These are phyloP conservation scores for Trichogramma evanescens DNA, from an alignment of 2,888 invertebrate genomes.

Conservation along the genomic window DNA sequence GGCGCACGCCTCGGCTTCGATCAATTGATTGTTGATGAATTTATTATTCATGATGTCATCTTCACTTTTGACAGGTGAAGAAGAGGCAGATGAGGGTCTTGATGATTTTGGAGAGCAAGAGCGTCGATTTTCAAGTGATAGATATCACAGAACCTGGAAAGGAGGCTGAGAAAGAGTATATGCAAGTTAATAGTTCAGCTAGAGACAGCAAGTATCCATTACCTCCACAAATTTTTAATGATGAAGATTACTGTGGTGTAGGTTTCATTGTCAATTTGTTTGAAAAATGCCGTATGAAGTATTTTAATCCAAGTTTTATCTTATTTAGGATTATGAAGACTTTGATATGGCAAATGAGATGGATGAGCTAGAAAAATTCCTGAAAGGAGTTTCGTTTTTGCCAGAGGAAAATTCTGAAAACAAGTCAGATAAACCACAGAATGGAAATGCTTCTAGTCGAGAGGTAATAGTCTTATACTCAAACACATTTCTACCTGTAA, in stretches of 20 bases:
- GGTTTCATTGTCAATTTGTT: constrained; percentile 25
- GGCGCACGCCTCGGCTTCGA: too few species aligned
- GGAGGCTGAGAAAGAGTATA: constrained; percentile 81
- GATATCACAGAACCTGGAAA: constrained; percentile 93
- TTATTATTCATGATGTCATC: too few species aligned
- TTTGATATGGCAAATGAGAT: constrained; percentile 88
- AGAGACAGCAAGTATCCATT: constrained; percentile 72
- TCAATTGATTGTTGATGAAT: too few species aligned
- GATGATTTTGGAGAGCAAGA: constrained; percentile 89
- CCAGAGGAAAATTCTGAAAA: constrained; percentile 44
- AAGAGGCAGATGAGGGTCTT: constrained; percentile 90
- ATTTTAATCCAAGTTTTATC: not conserved
- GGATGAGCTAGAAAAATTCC: constrained; percentile 80
- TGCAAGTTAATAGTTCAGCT: constrained; percentile 80
- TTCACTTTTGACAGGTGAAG: constrained; percentile 64
- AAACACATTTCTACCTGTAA: not conserved
- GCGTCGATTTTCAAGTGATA: constrained; percentile 79
- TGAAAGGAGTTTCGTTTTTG: constrained; percentile 61
- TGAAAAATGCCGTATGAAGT: not conserved
- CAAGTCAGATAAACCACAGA: constrained; percentile 38
- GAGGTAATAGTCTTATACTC: constrained; percentile 35
- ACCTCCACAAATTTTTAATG: constrained; percentile 93
- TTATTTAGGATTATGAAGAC: constrained; percentile 79
- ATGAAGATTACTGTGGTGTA: constrained; percentile 88
- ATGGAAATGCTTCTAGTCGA: constrained; percentile 46